Evolutionary conservation across 2,113 vertebrate species (phyloP), one percentile per base, ranked within the genome.

Genomic region (Patagioenas fasciata): DNA sequence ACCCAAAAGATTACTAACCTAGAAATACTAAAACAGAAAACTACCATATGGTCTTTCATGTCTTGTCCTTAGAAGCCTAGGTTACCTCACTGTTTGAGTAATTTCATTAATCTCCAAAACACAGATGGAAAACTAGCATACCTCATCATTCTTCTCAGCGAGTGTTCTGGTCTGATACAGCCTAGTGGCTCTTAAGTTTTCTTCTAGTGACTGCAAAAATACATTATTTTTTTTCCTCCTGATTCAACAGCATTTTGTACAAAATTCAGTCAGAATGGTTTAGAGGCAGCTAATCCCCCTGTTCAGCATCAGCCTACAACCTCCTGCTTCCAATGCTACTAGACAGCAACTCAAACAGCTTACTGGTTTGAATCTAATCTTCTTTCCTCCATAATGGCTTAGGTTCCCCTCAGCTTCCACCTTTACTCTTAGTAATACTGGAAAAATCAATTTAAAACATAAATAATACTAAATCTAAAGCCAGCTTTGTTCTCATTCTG

Each of bases 21-120:
- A 88, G 67, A 72, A 96, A 72, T 79, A 80, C 85, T 93, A 91
- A 91, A 95, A 53, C 72, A 94, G 87, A 93, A 91, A 91, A 95
- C 57, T 15, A 91, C 85, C 96, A 96, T 91, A 95, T 93, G 95
- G 91, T 95, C 87, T 90, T 80, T 70, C 47, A 67, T 69, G 48
- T 51, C 90, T 66, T 96, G 95, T 94, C 93, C 91, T 96, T 73
- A 85, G 71, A 91, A 96, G 60, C 78, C 92, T 82, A 75, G 48
- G 32, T 83, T 93, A 96, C 38, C 56, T 96, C 80, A 86, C 24
- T 85, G n/a, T 75, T 74, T 74, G 53, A 93, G 72, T 91, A 91
- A 93, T 89, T 95, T 83, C 82, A 91, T 88, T 95, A 94, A 86
- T 85, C 53, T 93, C 56, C 77, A 90, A 80, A 94, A 93, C 70